phyloP scores from a whole-genome alignment of 2,797 vertebrate genomes.

The Dipus sagitta region DNA sequence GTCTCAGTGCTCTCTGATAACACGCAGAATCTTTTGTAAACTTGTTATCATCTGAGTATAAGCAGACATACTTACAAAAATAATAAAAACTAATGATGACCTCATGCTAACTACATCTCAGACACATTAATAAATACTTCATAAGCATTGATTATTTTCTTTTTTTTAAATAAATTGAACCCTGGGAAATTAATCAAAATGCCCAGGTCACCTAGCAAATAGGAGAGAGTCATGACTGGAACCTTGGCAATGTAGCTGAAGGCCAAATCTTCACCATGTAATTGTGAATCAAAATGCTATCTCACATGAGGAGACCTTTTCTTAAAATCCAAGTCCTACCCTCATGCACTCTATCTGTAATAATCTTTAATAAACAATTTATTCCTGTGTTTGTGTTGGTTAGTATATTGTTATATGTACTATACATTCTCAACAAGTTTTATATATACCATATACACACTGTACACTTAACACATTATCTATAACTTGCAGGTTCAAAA shows the following conservation, averaged over 20 bases:
- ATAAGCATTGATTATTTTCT: background rate
- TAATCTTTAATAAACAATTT: background rate
- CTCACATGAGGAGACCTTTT: background rate
- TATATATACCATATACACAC: no score
- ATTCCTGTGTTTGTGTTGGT: background rate
- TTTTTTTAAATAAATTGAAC: conserved; percentile 9
- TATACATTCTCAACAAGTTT: no score
- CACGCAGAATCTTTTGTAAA: background rate
- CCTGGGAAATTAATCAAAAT: background rate
- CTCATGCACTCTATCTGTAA: background rate
- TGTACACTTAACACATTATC: background rate
- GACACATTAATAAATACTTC: background rate
- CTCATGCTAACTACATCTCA: conserved; percentile 4
- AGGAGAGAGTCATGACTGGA: background rate
- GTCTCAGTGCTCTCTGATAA: background rate
- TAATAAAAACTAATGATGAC: conserved; percentile 23
- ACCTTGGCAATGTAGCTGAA: no score
- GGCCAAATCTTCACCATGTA: background rate
- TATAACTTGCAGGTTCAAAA: background rate
- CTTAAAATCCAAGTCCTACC: background rate
- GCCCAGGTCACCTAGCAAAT: background rate
- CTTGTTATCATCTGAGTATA: background rate
- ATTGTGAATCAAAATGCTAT: background rate
- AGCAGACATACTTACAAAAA: background rate
- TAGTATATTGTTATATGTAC: no score